Evolutionary conservation across 2,797 vertebrate genomes (phyloP).

Genomic region (Catharus ustulatus): DNA sequence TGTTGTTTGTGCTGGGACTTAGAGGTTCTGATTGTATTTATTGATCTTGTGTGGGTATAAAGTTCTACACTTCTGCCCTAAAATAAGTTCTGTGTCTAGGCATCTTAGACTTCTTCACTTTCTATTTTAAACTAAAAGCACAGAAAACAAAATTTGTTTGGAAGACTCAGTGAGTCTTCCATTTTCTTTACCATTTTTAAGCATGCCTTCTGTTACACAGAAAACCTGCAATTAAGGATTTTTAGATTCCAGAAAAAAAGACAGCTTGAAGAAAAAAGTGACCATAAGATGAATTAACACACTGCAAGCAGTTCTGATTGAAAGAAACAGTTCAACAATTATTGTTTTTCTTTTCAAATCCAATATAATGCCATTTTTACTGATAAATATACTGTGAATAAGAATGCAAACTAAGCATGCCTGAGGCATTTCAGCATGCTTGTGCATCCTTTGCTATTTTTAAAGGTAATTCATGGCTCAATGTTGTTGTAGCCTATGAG

Average conservation of each 20-base stretch:
- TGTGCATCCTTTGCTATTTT: background rate
- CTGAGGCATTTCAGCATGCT: background rate
- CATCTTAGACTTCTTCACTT: fast-evolving
- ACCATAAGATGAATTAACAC: background rate
- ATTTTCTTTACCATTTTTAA: background rate
- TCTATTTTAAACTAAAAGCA: background rate
- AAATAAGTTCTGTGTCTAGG: background rate
- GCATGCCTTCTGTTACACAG: background rate
- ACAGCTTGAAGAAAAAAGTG: background rate
- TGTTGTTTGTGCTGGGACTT: background rate
- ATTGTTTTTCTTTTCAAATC: background rate
- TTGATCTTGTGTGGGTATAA: background rate
- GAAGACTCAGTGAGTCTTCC: too few relatives aligned
- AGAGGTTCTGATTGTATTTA: background rate
- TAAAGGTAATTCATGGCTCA: background rate
- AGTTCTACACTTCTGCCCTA: background rate
- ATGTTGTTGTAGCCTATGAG: slow-evolving; percentile 22
- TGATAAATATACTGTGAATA: background rate
- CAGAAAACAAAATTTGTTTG: background rate
- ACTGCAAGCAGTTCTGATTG: background rate
- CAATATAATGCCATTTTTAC: background rate
- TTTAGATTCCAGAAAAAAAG: background rate
- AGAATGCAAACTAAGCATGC: background rate
- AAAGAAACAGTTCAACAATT: slow-evolving; percentile 16
- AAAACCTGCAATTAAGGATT: background rate